Conservation (phyloP, 2,113 vertebrate genomes). For the Petrocephalus zakoni region DNA sequence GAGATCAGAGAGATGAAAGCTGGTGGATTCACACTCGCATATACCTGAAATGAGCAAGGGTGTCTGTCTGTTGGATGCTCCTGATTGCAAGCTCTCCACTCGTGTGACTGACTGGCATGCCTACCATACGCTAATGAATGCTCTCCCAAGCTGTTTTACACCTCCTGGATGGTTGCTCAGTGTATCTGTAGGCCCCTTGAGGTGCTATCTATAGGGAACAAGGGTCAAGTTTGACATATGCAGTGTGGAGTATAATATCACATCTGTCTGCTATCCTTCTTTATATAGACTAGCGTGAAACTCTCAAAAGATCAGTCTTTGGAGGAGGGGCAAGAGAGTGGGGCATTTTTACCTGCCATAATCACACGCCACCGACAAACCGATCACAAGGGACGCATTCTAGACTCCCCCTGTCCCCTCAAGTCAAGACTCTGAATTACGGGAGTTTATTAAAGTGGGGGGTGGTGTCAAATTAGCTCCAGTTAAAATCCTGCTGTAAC, state of each 20-base stretch:
- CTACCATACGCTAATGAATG: constrained; percentile 65
- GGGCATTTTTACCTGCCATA: not conserved
- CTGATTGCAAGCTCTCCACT: constrained; percentile 69
- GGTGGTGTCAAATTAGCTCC: not conserved
- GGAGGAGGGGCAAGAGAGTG: not conserved
- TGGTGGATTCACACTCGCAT: constrained; percentile 66
- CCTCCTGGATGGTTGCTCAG: constrained; percentile 29
- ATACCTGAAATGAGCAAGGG: constrained; percentile 88
- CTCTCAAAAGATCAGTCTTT: not conserved
- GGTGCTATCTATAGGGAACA: constrained; percentile 72
- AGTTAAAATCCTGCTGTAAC: not conserved
- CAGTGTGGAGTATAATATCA: constrained; percentile 40
- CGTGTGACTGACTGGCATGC: constrained; percentile 71
- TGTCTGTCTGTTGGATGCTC: constrained; percentile 74
- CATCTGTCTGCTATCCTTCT: constrained; percentile 13
- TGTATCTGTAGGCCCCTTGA: constrained; percentile 64
- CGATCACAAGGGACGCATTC: not conserved
- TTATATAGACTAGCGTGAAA: not conserved
- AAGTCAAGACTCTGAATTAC: not conserved
- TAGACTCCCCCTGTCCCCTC: not conserved
- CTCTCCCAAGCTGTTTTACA: constrained; percentile 67
- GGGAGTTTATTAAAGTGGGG: not conserved
- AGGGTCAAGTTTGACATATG: constrained; percentile 53
- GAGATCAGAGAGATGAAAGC: constrained; percentile 68
- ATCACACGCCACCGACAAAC: not conserved